Conservation (phyloP, 2,113 vertebrate genomes). For the Sakesphorus luctuosus region DNA sequence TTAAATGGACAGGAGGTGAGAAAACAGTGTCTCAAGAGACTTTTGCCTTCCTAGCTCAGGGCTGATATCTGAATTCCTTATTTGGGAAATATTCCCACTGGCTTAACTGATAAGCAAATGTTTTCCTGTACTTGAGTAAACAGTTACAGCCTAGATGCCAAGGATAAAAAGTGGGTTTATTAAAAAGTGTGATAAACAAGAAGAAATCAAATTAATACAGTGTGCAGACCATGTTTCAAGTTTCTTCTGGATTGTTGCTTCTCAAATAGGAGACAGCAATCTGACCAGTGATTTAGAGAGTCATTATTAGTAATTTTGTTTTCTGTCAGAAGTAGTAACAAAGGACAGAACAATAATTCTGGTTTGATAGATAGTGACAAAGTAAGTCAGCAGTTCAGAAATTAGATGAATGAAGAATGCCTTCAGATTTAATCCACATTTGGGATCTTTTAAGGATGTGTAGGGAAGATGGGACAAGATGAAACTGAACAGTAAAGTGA, state of each 20-base stretch:
- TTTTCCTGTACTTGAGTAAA: background rate
- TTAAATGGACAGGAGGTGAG: constrained; percentile 54
- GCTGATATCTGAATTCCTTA: background rate
- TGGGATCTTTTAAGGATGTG: background rate
- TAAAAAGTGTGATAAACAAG: background rate
- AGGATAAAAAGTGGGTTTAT: background rate
- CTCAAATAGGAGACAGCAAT: background rate
- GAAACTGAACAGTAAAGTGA: background rate
- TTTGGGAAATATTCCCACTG: background rate
- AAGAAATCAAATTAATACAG: background rate
- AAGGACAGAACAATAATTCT: background rate
- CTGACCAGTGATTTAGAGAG: background rate
- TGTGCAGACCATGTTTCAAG: background rate
- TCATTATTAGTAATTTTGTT: background rate
- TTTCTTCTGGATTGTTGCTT: background rate
- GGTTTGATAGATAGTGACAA: background rate
- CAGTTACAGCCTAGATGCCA: background rate
- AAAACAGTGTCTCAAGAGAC: constrained; percentile 23
- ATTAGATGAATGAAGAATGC: background rate
- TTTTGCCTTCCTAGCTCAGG: constrained; percentile 19
- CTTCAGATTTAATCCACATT: background rate
- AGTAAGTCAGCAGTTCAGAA: background rate
- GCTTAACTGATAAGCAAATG: constrained; percentile 14
- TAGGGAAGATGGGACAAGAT: background rate
- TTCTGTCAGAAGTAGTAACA: background rate